Evolutionary conservation across 2,888 invertebrate genomes (phyloP).

Genomic region (Dromius quadrimaculatus): DNA sequence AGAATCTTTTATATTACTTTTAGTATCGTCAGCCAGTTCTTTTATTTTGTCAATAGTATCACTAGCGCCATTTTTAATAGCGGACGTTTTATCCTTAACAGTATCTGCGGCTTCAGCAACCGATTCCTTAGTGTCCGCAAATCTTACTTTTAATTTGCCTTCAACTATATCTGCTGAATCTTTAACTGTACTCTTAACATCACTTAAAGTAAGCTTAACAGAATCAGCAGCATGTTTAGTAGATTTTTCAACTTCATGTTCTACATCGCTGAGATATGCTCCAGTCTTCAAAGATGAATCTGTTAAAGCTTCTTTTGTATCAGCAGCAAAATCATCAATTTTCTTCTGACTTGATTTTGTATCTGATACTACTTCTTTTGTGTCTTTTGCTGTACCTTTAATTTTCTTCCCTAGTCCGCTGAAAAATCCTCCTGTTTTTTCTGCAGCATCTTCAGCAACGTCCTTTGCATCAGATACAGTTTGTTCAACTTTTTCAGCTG

Average conservation of each 20-base stretch:
- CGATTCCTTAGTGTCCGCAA: conserved; percentile 39
- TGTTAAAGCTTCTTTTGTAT: conserved; percentile 1
- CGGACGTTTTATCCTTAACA: conserved; percentile 55
- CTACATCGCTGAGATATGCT: no score
- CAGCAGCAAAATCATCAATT: conserved; percentile 16
- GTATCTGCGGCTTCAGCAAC: conserved; percentile 30
- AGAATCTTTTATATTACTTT: conserved; percentile 22
- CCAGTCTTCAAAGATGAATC: no score
- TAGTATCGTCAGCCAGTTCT: conserved; percentile 42
- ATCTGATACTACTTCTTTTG: conserved; percentile 8
- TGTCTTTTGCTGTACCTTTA: conserved; percentile 18
- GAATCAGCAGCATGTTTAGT: no score
- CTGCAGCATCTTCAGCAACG: conserved; percentile 43
- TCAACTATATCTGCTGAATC: background rate
- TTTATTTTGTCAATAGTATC: conserved; percentile 36
- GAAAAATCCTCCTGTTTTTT: conserved; percentile 47
- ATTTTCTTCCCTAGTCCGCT: conserved; percentile 36
- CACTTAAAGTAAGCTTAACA: no score
- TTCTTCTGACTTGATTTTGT: no score
- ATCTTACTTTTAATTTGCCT: background rate
- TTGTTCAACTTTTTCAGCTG: conserved; percentile 27
- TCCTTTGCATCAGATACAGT: conserved; percentile 25
- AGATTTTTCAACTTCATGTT: no score
- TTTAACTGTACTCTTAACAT: background rate
- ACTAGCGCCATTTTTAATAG: conserved; percentile 55